phyloP scores from a whole-genome alignment of 1,140 invertebrate species.

The Hirudo medicinalis region DNA sequence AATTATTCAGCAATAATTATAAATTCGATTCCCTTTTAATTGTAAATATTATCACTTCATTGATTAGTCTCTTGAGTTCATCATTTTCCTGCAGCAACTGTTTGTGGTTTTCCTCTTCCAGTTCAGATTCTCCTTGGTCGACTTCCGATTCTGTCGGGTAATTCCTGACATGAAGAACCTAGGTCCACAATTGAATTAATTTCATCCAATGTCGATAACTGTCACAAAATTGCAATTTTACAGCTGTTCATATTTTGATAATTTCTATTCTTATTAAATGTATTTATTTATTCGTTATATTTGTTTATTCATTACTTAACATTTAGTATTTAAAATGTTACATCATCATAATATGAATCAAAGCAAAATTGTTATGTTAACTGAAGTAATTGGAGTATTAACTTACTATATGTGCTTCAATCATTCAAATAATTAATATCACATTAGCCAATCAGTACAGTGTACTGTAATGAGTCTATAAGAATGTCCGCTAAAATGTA shows the following conservation, averaged over 20 bases:
- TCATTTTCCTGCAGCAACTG: constrained; percentile 89
- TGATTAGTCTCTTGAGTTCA: constrained; percentile 82
- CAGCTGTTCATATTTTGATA: not conserved
- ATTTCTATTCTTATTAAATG: not conserved
- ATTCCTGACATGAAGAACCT: constrained; percentile 27
- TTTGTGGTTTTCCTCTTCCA: constrained; percentile 76
- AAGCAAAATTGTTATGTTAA: too few relatives aligned
- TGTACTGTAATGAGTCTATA: not conserved
- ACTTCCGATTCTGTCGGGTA: constrained; percentile 31
- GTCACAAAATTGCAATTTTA: not conserved
- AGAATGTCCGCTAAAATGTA: not conserved
- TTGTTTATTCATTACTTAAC: too few relatives aligned
- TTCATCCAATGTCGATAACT: not conserved
- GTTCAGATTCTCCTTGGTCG: constrained; percentile 73
- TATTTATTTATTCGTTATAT: not conserved
- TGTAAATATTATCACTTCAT: constrained; percentile 52
- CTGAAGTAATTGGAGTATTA: not conserved
- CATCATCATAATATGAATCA: not conserved
- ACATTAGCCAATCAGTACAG: not conserved
- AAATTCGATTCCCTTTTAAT: not conserved
- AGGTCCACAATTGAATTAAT: constrained; percentile 19
- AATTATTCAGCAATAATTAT: constrained; percentile 10
- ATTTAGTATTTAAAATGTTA: not conserved
- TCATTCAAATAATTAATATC: not conserved
- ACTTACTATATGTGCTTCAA: not conserved